These are phyloP conservation scores for Ichneumon xanthorius DNA, from an alignment of 2,888 invertebrate species.

Conservation along the genomic window DNA sequence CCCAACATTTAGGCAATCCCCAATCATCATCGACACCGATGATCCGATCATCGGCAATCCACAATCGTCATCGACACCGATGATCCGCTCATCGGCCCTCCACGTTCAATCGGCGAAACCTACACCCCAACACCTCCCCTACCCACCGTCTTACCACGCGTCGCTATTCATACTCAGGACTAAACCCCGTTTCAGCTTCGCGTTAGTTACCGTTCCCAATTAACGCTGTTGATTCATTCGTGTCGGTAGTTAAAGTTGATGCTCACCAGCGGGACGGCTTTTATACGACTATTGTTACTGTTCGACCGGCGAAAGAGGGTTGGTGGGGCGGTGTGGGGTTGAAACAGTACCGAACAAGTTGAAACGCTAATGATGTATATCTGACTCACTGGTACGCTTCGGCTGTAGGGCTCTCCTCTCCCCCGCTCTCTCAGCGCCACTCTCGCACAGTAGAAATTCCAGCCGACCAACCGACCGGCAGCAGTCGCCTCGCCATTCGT, in stretches of 20 bases:
- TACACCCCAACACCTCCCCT: too few species aligned
- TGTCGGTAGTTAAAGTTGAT: constrained; percentile 49
- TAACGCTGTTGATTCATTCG: constrained; percentile 47
- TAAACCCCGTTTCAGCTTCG: constrained; percentile 1
- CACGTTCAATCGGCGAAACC: too few species aligned
- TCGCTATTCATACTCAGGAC: not conserved
- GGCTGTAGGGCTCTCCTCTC: not conserved
- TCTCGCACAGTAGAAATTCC: not conserved
- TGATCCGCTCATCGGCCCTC: too few species aligned
- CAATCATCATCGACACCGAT: too few species aligned
- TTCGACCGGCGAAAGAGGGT: constrained; percentile 10
- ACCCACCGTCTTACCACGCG: too few species aligned
- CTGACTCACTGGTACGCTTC: not conserved
- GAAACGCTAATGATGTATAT: constrained; percentile 54
- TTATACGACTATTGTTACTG: constrained; percentile 27
- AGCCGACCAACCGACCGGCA: not conserved
- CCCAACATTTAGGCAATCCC: too few species aligned
- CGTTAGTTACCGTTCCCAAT: constrained; percentile 33
- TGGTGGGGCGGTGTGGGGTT: too few species aligned
- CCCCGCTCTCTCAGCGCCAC: not conserved
- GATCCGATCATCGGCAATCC: too few species aligned
- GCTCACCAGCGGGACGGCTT: constrained; percentile 18
- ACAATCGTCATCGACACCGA: too few species aligned
- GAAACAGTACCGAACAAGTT: constrained; percentile 29
- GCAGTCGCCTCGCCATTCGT: constrained; percentile 27